phyloP scores from a whole-genome alignment of 1,140 invertebrate species.

The Melanaphis sacchari region DNA sequence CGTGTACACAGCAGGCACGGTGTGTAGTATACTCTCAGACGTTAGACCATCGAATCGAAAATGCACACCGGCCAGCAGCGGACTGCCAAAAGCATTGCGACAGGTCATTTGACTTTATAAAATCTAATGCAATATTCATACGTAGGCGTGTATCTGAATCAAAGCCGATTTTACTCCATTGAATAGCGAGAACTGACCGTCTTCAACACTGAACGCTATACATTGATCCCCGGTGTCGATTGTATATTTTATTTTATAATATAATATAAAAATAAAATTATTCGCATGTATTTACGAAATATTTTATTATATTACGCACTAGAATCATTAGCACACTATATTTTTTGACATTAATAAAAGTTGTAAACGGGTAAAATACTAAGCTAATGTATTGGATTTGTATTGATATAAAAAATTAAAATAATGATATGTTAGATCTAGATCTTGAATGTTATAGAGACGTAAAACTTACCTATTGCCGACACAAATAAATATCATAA shows the following conservation, averaged over 20 bases:
- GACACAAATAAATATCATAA: too few relatives aligned
- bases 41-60: background rate
- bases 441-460: too few relatives aligned
- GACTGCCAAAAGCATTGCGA: slow-evolving; percentile 14
- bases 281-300: background rate
- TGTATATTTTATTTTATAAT: background rate
- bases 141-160: background rate
- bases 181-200: background rate
- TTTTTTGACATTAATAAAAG: background rate
- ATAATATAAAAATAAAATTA: too few relatives aligned
- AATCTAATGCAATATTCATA: background rate
- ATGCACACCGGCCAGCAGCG: background rate
- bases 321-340: background rate
- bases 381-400: too few relatives aligned
- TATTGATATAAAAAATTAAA: too few relatives aligned
- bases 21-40: background rate
- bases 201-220: too few relatives aligned
- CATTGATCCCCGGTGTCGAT: background rate
- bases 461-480: too few relatives aligned
- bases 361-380: too few relatives aligned
- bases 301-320: too few relatives aligned
- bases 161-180: background rate
- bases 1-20: too few relatives aligned
- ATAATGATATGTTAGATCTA: too few relatives aligned
- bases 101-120: slow-evolving; percentile 23